Base-by-base conservation (phyloP, 1,140 invertebrate species). In the Drosophila insularis region DNA sequence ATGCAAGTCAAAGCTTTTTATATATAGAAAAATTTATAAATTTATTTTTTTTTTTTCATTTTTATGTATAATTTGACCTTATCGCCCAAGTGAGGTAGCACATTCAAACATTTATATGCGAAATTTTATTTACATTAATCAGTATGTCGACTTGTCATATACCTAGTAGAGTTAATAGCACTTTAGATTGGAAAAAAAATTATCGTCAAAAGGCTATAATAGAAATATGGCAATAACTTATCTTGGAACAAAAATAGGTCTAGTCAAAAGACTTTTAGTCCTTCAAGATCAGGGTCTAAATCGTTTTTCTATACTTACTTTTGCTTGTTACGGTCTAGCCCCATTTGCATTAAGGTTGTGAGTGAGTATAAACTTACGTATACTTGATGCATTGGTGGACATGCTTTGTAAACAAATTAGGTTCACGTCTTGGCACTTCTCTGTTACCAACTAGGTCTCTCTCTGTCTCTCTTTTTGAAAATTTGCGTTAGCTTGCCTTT, bases 1-100 rank as follows among this genome's bases (percentile, higher is more conserved):
- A 56, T 68, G 40, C 70, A 61, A 73, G 61, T 72, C 71, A 59
- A 72, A 72, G 23, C 71, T 66, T 58, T 53, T 50, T 68, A 50
- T 59, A 64, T 58, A 43, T 27, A 27, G 27, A 27, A 27, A 27
- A 27, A 27, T 31, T 17, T 43, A 46, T 32, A 62, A 39, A 50
- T 27, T 54, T 13, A 4, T 54, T 23, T 27, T 8, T 55, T 23
- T n/a, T n/a, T n/a, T 54, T 23, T 27, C 4, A 27, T 56, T 55
- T 55, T 58, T 58, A 58, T 58, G 32, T 58, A 35, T 53, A 31
- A 60, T 39, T 72, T 61, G 27, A 8, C 55, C 70, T 73, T 74
- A 74, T 73, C 70, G 56, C 27, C 8, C 6, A 27, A 59, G 56
- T 32, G 32, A 56, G 39, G 37, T 37, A 74, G 27, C 66, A 13